phyloP scores from a whole-genome alignment of 2,797 vertebrate genomes.

The Pteropus rufus region DNA sequence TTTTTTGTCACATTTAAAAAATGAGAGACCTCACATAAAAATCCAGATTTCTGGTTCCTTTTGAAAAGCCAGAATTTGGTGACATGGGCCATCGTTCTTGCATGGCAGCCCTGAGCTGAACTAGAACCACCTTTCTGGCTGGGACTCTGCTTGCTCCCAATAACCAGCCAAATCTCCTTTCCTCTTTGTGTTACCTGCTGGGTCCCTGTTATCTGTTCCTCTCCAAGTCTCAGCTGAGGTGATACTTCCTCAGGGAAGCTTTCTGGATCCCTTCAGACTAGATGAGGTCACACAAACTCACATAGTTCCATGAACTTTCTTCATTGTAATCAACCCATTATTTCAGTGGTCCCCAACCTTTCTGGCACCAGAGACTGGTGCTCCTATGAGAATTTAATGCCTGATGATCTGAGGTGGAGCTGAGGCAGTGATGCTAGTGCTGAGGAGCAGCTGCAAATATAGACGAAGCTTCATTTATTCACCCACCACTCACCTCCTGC shows the following conservation, averaged over 20 bases:
- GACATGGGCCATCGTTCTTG: background rate
- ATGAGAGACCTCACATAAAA: background rate
- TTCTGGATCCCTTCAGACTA: background rate
- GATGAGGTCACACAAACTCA: background rate
- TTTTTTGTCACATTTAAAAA: conserved; percentile 31
- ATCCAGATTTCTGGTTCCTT: background rate
- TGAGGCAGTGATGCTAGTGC: too few species aligned
- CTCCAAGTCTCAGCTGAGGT: background rate
- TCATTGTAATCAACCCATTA: background rate
- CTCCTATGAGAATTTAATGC: too few species aligned
- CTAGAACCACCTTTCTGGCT: background rate
- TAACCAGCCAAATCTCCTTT: background rate
- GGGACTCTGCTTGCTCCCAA: background rate
- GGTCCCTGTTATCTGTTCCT: background rate
- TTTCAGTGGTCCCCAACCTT: too few species aligned
- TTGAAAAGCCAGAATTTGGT: conserved; percentile 6
- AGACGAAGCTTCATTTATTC: too few species aligned
- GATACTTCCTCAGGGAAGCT: background rate
- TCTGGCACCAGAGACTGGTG: too few species aligned
- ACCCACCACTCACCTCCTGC: too few species aligned
- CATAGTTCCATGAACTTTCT: background rate
- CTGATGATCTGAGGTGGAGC: too few species aligned
- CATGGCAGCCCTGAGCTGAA: background rate
- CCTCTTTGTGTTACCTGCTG: background rate
- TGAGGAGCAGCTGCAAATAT: too few species aligned